phyloP scores from a whole-genome alignment of 2,797 vertebrate genomes.

The Acropternis orthonyx region DNA sequence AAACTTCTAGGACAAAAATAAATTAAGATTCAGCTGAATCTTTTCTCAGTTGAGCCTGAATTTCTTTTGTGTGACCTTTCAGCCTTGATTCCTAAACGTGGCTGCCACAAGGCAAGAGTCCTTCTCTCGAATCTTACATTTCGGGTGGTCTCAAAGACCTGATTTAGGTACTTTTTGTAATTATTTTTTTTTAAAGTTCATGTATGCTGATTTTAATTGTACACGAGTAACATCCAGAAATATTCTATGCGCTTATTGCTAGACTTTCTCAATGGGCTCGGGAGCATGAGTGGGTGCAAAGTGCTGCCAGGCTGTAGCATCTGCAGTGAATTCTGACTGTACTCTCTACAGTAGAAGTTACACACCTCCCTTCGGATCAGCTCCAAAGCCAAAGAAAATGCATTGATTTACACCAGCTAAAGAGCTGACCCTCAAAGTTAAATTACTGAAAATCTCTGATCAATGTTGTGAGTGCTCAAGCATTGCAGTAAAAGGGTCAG shows the following conservation, averaged over 20 bases:
- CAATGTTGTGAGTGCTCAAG: constrained; percentile 1
- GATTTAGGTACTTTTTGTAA: not conserved
- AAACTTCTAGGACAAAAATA: not conserved
- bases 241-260: not conserved
- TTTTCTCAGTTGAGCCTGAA: not conserved
- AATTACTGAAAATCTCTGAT: constrained; percentile 52
- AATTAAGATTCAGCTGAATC: not conserved
- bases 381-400: constrained; percentile 29
- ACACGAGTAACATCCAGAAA: not conserved
- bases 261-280: not conserved
- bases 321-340: not conserved
- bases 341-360: not conserved
- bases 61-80: not conserved
- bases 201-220: not conserved
- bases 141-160: not conserved
- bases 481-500: constrained; percentile 54
- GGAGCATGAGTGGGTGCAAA: rapidly evolving
- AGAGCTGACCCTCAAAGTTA: constrained; percentile 26
- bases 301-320: not conserved
- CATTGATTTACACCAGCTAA: constrained; percentile 41
- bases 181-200: not conserved
- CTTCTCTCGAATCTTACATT: not conserved
- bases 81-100: not conserved
- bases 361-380: not conserved
- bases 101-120: not conserved